A percentile compares a stretch with the other conserved stretches of the same genome.
phyloP scores from a whole-genome alignment of 2,888 invertebrate species.

The Sesia bembeciformis region DNA sequence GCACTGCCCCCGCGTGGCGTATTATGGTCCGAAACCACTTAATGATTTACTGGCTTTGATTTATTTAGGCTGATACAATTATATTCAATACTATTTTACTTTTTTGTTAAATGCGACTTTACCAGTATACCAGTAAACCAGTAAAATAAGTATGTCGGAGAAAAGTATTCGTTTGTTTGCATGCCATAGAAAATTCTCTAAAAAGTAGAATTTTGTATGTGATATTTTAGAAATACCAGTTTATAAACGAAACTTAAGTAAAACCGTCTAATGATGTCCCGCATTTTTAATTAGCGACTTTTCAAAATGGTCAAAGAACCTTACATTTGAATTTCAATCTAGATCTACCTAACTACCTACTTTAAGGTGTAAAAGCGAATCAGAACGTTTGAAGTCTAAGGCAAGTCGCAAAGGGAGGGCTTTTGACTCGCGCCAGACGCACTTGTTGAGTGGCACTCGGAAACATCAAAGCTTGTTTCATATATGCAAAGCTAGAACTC shows the following conservation, averaged over 20 bases:
- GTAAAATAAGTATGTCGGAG: too few relatives aligned
- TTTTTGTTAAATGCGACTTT: too few relatives aligned
- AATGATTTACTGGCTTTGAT: too few relatives aligned
- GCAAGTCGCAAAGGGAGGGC: conserved; percentile 27
- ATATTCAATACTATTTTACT: too few relatives aligned
- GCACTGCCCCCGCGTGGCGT: too few relatives aligned
- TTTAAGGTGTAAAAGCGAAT: conserved; percentile 62
- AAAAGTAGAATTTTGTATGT: too few relatives aligned
- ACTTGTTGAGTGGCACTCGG: conserved; percentile 32
- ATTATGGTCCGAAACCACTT: too few relatives aligned
- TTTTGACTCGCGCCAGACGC: conserved; percentile 47
- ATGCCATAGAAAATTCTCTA: too few relatives aligned
- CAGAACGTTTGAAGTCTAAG: conserved; percentile 52
- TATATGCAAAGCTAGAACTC: neutral
- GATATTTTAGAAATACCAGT: neutral
- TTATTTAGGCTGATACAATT: too few relatives aligned
- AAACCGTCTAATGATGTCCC: neutral
- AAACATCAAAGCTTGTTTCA: conserved; percentile 22
- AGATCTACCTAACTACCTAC: conserved; percentile 22
- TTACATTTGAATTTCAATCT: conserved; percentile 8
- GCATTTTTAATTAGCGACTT: neutral
- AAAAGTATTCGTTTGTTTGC: too few relatives aligned
- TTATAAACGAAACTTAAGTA: neutral
- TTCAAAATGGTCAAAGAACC: conserved; percentile 2
- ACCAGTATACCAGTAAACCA: too few relatives aligned